Evolutionary conservation across 2,797 vertebrate species (phyloP).

Genomic region (Tragopan temminckii): DNA sequence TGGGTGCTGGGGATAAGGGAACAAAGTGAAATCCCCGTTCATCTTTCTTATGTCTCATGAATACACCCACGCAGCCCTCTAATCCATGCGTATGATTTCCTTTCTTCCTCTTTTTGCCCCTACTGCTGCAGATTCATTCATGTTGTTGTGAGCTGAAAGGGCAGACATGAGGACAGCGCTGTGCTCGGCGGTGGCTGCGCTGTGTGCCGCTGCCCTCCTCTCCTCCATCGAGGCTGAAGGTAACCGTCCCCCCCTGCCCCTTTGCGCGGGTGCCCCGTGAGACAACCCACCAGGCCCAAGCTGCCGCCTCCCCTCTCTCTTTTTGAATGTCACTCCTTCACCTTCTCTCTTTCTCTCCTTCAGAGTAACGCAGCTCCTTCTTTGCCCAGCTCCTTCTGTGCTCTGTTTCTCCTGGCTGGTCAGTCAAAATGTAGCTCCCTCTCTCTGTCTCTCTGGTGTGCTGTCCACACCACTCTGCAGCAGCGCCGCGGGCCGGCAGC

Average conservation of each 20-base stretch:
- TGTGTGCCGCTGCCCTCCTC: constrained; percentile 87
- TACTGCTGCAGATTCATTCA: constrained; percentile 87
- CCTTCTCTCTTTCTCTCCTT: constrained; percentile 67
- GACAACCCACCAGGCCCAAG: not conserved
- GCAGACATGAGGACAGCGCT: constrained; percentile 91
- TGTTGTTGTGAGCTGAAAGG: constrained; percentile 86
- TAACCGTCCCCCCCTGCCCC: constrained; percentile 79
- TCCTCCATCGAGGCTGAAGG: constrained; percentile 91
- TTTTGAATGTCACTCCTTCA: constrained; percentile 70
- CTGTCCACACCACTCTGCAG: constrained; percentile 79
- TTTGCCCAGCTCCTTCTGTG: constrained; percentile 62
- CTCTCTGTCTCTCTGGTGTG: constrained; percentile 79
- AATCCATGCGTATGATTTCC: constrained; percentile 52
- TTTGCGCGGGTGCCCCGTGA: not conserved
- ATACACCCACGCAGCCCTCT: constrained; percentile 56
- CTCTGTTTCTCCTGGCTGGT: constrained; percentile 52
- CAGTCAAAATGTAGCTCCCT: constrained; percentile 33
- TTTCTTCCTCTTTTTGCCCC: constrained; percentile 42
- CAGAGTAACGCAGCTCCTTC: constrained; percentile 61
- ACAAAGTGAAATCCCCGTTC: constrained; percentile 2
- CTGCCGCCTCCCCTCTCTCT: constrained; percentile 7
- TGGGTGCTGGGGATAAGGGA: constrained; percentile 33
- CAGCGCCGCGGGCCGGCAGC: not conserved
- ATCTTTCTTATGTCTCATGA: constrained; percentile 49
- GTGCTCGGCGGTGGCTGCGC: constrained; percentile 83